Evolutionary conservation across 2,888 invertebrate species (phyloP).

Genomic region (Rhagophthalmus giganteus): DNA sequence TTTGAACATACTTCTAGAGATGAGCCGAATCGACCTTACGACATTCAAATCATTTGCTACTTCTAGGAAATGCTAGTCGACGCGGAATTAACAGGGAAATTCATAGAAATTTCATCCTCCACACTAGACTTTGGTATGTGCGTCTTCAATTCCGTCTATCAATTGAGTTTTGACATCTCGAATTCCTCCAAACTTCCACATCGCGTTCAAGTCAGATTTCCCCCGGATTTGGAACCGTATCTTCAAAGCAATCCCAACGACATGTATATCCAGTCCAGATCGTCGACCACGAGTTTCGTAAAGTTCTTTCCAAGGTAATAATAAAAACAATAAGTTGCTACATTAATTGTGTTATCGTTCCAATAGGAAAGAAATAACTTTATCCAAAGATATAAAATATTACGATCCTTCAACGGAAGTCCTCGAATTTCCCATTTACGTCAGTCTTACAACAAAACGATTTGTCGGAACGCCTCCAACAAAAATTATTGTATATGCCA

Average conservation of each 20-base stretch:
- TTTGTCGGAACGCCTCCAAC: constrained; percentile 34
- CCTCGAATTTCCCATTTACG: constrained; percentile 35
- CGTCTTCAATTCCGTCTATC: constrained; percentile 38
- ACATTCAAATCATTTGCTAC: not conserved
- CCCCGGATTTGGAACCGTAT: constrained; percentile 32
- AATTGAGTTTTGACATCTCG: constrained; percentile 32
- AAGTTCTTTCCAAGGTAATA: constrained; percentile 36
- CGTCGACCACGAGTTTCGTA: constrained; percentile 19
- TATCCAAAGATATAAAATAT: constrained; percentile 15
- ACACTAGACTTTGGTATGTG: constrained; percentile 39
- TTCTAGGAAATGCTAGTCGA: constrained; percentile 30
- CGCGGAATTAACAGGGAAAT: constrained; percentile 35
- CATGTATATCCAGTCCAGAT: constrained; percentile 17
- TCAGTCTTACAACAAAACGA: constrained; percentile 31
- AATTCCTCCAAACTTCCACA: constrained; percentile 33
- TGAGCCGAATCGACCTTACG: not conserved
- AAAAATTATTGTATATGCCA: constrained; percentile 36
- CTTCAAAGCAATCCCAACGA: constrained; percentile 27
- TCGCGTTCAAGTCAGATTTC: constrained; percentile 34
- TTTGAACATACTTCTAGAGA: no score
- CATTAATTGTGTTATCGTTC: not conserved
- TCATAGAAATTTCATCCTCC: constrained; percentile 33
- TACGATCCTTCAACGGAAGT: constrained; percentile 31
- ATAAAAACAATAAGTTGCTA: not conserved
- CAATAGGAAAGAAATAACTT: constrained; percentile 18